phyloP scores from a whole-genome alignment of 2,888 invertebrate genomes.

The Meandrusa payeni region DNA sequence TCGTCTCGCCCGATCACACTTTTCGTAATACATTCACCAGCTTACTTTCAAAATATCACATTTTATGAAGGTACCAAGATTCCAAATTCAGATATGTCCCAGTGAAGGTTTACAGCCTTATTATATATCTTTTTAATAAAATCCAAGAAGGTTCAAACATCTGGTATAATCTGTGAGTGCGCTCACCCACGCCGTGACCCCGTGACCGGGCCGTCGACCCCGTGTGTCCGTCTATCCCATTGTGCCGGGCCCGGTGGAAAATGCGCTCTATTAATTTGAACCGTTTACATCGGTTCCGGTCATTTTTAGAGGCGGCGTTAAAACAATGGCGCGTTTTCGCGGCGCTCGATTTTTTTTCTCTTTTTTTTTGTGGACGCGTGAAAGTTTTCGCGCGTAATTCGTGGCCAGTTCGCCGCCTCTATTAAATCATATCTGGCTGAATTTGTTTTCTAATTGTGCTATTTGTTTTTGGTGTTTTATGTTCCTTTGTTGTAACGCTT shows the following conservation, averaged over 20 bases:
- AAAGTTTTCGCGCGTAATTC: constrained; percentile 14
- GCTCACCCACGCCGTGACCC: constrained; percentile 49
- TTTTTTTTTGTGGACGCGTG: constrained; percentile 27
- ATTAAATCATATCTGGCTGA: constrained; percentile 1
- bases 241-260: constrained; percentile 40
- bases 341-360: constrained; percentile 26
- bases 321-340: constrained; percentile 45
- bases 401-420: neutral
- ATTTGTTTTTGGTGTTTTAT: constrained; percentile 8
- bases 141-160: constrained; percentile 25
- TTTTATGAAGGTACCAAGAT: too few relatives aligned
- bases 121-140: too few relatives aligned
- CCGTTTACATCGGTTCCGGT: constrained; percentile 45
- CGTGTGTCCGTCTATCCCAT: constrained; percentile 35
- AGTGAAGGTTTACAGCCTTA: too few relatives aligned
- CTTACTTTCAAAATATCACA: too few relatives aligned
- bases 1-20: too few relatives aligned
- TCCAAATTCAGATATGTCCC: too few relatives aligned
- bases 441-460: constrained; percentile 13
- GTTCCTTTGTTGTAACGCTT: constrained; percentile 1
- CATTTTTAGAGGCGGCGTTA: constrained; percentile 42
- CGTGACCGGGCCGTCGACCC: constrained; percentile 65
- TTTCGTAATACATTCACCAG: too few relatives aligned
- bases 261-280: constrained; percentile 54
- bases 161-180: constrained; percentile 29